Evolutionary conservation across 1,140 invertebrate species (phyloP), one percentile per base, ranked within the genome.

Genomic region (Maniola jurtina): DNA sequence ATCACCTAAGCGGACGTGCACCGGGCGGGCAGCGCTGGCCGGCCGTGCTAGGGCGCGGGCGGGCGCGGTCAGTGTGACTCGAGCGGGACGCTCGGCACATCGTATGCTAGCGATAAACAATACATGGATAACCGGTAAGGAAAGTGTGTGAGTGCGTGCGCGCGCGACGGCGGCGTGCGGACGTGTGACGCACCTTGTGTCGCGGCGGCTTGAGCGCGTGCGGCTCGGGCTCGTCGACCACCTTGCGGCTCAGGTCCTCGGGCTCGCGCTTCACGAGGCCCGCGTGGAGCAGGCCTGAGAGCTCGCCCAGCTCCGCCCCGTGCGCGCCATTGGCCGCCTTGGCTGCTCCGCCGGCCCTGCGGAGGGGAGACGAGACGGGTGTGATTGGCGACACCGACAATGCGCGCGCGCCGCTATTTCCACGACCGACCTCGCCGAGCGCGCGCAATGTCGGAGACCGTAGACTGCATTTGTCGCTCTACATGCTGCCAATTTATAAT

Each of bases 221-320:
- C 83, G 81, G 80, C 81, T 83, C 86, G 77, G 84, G 82, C 85
- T 88, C 85, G 77, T 88, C 88, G 86, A 81, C 83, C 82, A 91
- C 90, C 87, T 91, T 91, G 83, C 90, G 89, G 89, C 89, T 91
- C 65, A 91, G 89, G 78, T 91, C 90, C 83, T 91, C 90, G 77
- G 90, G 90, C 84, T 91, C 90, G 84, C 90, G 88, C 86, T 91
- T 91, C 84, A 91, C 90, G 80, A 90, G 86, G 71, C 90, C 90
- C 81, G 89, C 89, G 87, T 91, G 89, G 47, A 92, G 87, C 79
- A 92, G 83, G 59, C 89, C 89, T 75, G 90, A 89, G 72, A 91
- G 88, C 77, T 92, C 90, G 80, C 86, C 84, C 79, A 92, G 88
- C 91, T 92, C 91, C 91, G 89, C 91, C 90, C 90, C 90, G 84